Percentiles rank a stretch among this genome's conserved stretches.
Conservation (phyloP, 2,113 vertebrate species). For the Brachypteracias leptosomus region DNA sequence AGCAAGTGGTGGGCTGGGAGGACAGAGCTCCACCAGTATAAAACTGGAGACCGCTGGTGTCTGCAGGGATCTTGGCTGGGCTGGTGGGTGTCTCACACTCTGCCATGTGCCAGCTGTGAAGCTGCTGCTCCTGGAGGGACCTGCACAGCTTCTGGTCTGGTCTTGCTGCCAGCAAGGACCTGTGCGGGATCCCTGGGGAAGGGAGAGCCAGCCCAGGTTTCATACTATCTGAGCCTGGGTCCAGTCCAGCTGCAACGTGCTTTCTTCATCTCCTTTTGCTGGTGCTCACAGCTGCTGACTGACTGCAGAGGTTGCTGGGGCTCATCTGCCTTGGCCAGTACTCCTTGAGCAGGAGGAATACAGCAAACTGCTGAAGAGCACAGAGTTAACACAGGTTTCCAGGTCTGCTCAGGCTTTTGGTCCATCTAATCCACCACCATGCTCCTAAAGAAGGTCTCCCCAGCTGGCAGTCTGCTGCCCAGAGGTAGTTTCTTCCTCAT, state of each 20-base stretch:
- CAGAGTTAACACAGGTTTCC: background rate
- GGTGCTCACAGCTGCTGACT: background rate
- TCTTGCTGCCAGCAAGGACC: background rate
- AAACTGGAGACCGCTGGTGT: background rate
- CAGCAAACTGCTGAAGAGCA: background rate
- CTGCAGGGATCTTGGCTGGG: fast-evolving
- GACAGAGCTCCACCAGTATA: background rate
- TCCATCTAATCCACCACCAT: background rate
- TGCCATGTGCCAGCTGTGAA: fast-evolving
- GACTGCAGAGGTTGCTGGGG: background rate
- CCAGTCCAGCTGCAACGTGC: background rate
- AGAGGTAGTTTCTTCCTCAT: background rate
- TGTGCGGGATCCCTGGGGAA: background rate
- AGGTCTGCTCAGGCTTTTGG: background rate
- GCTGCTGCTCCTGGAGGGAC: background rate
- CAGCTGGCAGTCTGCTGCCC: background rate
- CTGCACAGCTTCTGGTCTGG: background rate
- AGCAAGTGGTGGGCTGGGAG: background rate
- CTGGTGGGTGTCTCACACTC: background rate
- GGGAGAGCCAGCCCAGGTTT: background rate
- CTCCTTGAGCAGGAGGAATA: background rate
- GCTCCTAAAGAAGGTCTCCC: background rate
- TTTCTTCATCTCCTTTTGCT: background rate
- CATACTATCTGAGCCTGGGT: background rate
- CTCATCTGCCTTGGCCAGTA: background rate